Evolutionary conservation across 2,888 invertebrate species (phyloP).

Genomic region (Neocrepidodera transversa): DNA sequence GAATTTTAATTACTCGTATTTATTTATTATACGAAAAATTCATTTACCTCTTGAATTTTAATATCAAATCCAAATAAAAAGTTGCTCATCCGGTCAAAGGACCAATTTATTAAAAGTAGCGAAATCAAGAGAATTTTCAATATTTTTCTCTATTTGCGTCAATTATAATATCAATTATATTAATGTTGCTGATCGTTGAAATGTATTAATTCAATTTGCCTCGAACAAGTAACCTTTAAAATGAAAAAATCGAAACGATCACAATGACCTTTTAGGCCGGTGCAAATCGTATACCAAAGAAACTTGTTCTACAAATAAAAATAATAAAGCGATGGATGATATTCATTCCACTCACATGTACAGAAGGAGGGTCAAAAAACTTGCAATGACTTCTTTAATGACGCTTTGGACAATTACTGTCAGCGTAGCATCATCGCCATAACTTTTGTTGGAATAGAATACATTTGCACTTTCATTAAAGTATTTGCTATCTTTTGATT

Average conservation of each 20-base stretch:
- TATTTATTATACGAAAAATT: too few relatives aligned
- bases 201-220: constrained; percentile 53
- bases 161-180: too few relatives aligned
- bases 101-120: too few relatives aligned
- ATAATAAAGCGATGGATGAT: constrained; percentile 33
- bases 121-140: too few relatives aligned
- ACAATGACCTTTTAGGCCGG: constrained; percentile 54
- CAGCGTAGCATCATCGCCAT: background rate
- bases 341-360: constrained; percentile 30
- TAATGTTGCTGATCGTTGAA: too few relatives aligned
- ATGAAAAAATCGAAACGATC: constrained; percentile 54
- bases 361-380: constrained; percentile 32
- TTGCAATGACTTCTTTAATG: constrained; percentile 20
- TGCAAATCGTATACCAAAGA: constrained; percentile 48
- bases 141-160: too few relatives aligned
- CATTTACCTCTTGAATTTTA: too few relatives aligned
- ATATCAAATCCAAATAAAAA: too few relatives aligned
- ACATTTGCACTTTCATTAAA: too few relatives aligned
- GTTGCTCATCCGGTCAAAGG: too few relatives aligned
- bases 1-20: constrained; percentile 7
- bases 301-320: constrained; percentile 49
- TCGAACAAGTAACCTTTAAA: constrained; percentile 58
- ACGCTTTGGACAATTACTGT: constrained; percentile 6
- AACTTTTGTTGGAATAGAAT: too few relatives aligned
- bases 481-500: too few relatives aligned